Percentiles rank a stretch among this genome's conserved stretches.
phyloP scores from a whole-genome alignment of 2,797 vertebrate species.

The Bradypodion pumilum region DNA sequence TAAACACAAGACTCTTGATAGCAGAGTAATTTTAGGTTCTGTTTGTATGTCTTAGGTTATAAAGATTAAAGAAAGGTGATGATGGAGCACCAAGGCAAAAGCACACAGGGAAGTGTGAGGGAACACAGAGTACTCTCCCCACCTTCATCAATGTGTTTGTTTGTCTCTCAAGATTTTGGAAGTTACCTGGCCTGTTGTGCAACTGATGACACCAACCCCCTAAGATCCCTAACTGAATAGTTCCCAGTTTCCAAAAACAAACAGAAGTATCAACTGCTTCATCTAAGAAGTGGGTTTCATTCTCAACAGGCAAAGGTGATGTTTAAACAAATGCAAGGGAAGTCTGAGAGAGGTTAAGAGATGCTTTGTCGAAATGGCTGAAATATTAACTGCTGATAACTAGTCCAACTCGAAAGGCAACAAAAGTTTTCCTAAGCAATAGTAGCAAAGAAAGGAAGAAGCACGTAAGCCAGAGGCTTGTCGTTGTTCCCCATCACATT shows the following conservation, averaged over 20 bases:
- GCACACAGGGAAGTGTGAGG: neutral
- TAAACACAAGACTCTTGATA: neutral
- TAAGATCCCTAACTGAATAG: neutral
- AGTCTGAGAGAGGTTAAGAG: neutral
- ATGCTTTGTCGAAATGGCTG: neutral
- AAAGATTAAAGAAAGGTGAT: neutral
- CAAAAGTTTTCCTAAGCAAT: neutral
- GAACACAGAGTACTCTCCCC: neutral
- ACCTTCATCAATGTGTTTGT: too few relatives aligned
- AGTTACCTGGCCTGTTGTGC: neutral
- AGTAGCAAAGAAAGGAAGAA: neutral
- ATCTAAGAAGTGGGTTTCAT: neutral
- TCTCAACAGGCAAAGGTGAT: neutral
- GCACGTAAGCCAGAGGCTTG: too few relatives aligned
- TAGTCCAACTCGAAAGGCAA: neutral
- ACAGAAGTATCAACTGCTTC: neutral
- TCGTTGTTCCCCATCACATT: too few relatives aligned
- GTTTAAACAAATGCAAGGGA: neutral
- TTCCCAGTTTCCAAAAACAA: neutral
- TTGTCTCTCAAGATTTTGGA: neutral
- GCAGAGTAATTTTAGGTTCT: neutral
- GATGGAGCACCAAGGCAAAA: conserved; percentile 1
- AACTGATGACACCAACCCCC: neutral
- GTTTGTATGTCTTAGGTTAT: neutral
- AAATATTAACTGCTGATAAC: neutral